Percentiles rank a stretch among this genome's conserved stretches.
Evolutionary conservation across 2,888 invertebrate genomes (phyloP).

Genomic region (Hydroisotoma schaefferi): DNA sequence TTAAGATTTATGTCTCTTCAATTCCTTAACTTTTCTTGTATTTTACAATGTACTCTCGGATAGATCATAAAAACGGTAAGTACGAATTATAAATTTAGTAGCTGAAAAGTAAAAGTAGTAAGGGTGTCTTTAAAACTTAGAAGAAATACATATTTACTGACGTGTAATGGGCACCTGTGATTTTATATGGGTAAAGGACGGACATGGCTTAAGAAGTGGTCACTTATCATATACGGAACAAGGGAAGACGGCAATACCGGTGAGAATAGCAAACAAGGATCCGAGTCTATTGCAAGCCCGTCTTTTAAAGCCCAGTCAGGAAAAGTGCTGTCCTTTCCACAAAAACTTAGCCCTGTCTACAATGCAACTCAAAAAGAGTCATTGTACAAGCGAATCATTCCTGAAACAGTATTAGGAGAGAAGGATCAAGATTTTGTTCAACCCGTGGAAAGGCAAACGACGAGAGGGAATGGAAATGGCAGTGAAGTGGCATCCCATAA

Average conservation of each 20-base stretch:
- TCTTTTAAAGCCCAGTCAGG: not conserved
- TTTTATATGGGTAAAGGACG: conserved; percentile 60
- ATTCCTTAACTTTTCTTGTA: conserved; percentile 10
- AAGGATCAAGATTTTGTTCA: conserved; percentile 8
- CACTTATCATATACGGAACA: conserved; percentile 87
- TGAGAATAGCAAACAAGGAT: conserved; percentile 15
- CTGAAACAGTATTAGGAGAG: conserved; percentile 1
- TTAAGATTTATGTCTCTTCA: too few species aligned
- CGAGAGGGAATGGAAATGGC: conserved; percentile 8
- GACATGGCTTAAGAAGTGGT: conserved; percentile 88
- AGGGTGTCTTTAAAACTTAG: not conserved
- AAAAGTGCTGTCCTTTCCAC: not conserved
- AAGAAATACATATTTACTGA: not conserved
- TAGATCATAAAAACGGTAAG: conserved; percentile 45
- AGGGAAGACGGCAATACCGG: conserved; percentile 55
- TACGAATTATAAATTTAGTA: not conserved
- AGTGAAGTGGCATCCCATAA: conserved; percentile 8
- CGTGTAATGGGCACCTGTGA: conserved; percentile 9
- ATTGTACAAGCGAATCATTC: conserved; percentile 4
- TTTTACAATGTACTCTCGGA: conserved; percentile 13
- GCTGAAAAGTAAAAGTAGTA: not conserved
- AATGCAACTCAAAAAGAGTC: conserved; percentile 12
- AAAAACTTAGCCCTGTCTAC: not conserved
- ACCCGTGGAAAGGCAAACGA: conserved; percentile 1
- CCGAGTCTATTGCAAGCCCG: not conserved